Evolutionary conservation across 2,113 vertebrate genomes (phyloP), one percentile per base, ranked within the genome.

Genomic region (Brienomyrus brachyistius): DNA sequence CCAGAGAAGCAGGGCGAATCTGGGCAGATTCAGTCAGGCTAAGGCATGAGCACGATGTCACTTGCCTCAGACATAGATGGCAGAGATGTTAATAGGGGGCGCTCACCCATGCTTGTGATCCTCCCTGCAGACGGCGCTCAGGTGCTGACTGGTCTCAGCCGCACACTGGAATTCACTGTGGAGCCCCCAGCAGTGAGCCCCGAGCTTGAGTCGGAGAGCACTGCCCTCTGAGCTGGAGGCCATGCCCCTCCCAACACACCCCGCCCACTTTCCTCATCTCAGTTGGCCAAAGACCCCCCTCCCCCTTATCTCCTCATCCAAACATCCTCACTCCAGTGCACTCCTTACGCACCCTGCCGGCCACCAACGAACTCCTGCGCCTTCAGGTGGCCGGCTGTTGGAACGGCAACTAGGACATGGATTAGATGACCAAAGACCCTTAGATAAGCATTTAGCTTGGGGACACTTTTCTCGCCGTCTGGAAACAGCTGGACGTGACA

Each of bases 151-250:
- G 97, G 96, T 91, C 93, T 94, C 85, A 95, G 95, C 92, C 93
- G 93, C 91, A 94, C 89, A 89, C 92, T 97, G 3, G 96, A 96
- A 91, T 92, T 93, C 89, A 92, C 91, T 40, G 74, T 91, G 88
- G 96, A 97, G 92, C 85, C 92, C 7, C 92, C 91, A 35, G 88
- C n/a, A 51, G 91, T 90, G 89, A 88, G 92, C 89, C 87, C 95
- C 2, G 94, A 96, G 88, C 93, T 90, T 3, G 95, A 96, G 0
- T 93, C 96, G 0, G 98, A 99, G 91, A 98, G 95, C 94, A 99
- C 98, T 0, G 92, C 94, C 91, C 95, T 99, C 94, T 99, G 94
- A 97, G 5, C 35, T 19, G 54, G 15, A n/a, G 31, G 21, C 31
- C 51, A n/a, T 5, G 27, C 50, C n/a, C 51, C 87, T 66, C 1